Evolutionary conservation across 2,113 vertebrate species (phyloP), one percentile per base, ranked within the genome.

Genomic region (Eclectus roratus): DNA sequence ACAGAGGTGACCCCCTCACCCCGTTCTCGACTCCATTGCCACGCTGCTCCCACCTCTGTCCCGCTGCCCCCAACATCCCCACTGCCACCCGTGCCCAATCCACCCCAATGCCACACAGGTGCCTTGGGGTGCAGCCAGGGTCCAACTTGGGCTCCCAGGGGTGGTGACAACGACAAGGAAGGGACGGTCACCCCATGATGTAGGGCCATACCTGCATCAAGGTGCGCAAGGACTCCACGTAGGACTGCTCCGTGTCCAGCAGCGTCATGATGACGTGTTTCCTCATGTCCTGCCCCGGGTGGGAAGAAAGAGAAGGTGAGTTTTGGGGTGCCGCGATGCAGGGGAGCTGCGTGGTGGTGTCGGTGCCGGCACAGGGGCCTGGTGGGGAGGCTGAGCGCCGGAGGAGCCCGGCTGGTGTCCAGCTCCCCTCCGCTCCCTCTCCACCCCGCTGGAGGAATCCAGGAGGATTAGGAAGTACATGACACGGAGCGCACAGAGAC

Each of bases 181-280:
- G 39, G 44, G 63, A 47, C 2, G 1, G 13, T 39, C 19, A 13
- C 0, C 1, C 49, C 6, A 1, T 1, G 47, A 31, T 3, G 0
- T 0, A 6, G 46, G 3, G 4, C 27, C 10, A 3, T 98, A 99
- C 99, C 99, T 99, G 99, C 96, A 99, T 99, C 80, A 99, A 98
- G 19, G 98, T 99, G 79, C 99, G 99, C 43, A 99, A 98, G 5
- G 99, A 99, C 95, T 99, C 99, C 97, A 99, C 99, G 13, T 99
- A 99, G 1, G 99, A 99, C 96, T 99, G 99, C 89, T 99, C 99
- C 0, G 99, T 99, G 96, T 99, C 99, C 97, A 99, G 97, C 64
- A 99, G 98, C 33, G 99, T 99, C 99, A 99, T 99, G 98, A 99
- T 99, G 93, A 99, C 99, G 97, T 99, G 99, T 96, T 98, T 99